Evolutionary conservation across 2,797 vertebrate species (phyloP), one percentile per base, ranked within the genome.

Genomic region (Molossus molossus): DNA sequence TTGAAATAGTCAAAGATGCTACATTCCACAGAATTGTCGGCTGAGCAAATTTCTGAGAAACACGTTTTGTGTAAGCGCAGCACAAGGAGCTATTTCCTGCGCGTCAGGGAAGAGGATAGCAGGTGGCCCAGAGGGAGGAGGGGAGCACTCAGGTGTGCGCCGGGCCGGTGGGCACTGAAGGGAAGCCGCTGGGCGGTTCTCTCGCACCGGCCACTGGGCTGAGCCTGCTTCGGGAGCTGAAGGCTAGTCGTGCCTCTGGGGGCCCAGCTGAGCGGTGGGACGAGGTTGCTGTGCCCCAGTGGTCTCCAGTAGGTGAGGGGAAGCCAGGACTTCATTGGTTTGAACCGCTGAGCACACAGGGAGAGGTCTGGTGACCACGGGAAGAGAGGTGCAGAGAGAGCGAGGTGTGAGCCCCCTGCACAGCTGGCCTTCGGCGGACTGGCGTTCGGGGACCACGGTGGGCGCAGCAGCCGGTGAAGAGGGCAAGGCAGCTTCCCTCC

Each of bases 211-310:
- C 40, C 5, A 57, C 17, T 6, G 23, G 37, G 12, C 12, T 2
- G 20, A 15, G 13, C 48, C 5, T 27, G 5, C 60, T 48, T 69
- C 1, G 5, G 29, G 50, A 86, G 23, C 6, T n/a, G 12, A 55
- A 25, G 27, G 4, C 40, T 55, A 27, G 1, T 50, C 1, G 15
- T 64, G 18, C 1, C 23, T 90, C 87, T 33, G 25, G 9, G 40
- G 9, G 8, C 12, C 18, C 21, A 20, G 8, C 20, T 23, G 12
- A 69, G 37, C 6, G 29, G 4, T 1, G 9, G 40, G 50, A 64
- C 3, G 33, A 12, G 12, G 1, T 21, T 9, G 0, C 9, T 60
- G 1, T 29, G 10, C 9, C 2, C 25, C 4, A 14, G 25, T 12
- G 3, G 8, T 64, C 29, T 76, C 33, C 57, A 8, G 1, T 1